phyloP scores from a whole-genome alignment of 2,888 invertebrate genomes.

The Drosophila merina region DNA sequence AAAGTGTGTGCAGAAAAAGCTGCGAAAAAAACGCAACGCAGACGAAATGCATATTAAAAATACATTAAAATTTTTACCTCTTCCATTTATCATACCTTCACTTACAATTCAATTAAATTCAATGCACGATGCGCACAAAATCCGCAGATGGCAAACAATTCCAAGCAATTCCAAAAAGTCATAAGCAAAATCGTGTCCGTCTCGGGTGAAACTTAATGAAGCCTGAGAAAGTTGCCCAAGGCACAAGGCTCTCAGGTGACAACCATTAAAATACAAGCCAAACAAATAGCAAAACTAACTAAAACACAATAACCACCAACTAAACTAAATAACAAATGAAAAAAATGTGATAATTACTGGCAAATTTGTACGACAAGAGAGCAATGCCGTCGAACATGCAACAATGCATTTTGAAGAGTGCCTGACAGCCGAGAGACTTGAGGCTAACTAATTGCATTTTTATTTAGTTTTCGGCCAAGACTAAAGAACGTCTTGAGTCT shows the following conservation, averaged over 20 bases:
- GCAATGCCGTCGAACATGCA: constrained; percentile 51
- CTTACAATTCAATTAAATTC: constrained; percentile 69
- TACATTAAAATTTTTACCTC: constrained; percentile 22
- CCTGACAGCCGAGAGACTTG: constrained; percentile 13
- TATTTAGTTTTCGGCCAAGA: constrained; percentile 20
- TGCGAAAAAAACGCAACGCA: background rate
- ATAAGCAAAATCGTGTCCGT: constrained; percentile 77
- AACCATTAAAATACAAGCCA: constrained; percentile 54
- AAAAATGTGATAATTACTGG: constrained; percentile 70
- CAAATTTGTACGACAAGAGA: constrained; percentile 66
- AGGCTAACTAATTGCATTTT: constrained; percentile 26
- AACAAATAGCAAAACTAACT: constrained; percentile 27
- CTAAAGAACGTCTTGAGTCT: constrained; percentile 10
- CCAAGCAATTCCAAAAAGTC: constrained; percentile 71
- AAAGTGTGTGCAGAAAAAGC: constrained; percentile 15
- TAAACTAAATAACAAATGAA: constrained; percentile 28
- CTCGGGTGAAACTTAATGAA: constrained; percentile 77
- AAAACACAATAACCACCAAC: constrained; percentile 32
- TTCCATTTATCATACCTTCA: constrained; percentile 22
- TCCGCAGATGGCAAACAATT: constrained; percentile 72
- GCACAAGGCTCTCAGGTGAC: constrained; percentile 59
- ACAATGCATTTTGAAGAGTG: constrained; percentile 21
- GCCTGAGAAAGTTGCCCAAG: constrained; percentile 72
- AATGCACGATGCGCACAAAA: constrained; percentile 68
- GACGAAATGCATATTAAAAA: constrained; percentile 35